Conservation (phyloP, 2,113 vertebrate species). For the Himantopus leucocephalus region DNA sequence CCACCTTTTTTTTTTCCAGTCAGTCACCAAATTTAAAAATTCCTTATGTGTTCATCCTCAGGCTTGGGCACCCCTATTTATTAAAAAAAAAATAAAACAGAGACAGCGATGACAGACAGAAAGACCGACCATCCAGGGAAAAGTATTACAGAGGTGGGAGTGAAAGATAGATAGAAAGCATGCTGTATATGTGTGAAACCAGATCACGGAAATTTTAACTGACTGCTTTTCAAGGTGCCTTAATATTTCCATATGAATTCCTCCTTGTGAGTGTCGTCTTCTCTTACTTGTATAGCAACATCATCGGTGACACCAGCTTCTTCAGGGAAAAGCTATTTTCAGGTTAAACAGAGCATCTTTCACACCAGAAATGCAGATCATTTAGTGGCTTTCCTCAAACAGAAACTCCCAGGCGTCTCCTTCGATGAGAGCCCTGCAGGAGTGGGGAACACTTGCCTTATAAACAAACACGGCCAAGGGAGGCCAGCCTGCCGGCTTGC, state of each 20-base stretch:
- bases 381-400: slow-evolving; percentile 28
- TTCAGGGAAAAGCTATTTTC: not conserved
- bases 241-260: rapidly evolving
- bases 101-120: not conserved
- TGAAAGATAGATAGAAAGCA: not conserved
- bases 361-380: not conserved
- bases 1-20: not conserved
- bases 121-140: not conserved
- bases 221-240: not conserved
- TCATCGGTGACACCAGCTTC: not conserved
- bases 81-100: not conserved
- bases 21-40: not conserved
- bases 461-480: slow-evolving; percentile 15
- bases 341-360: slow-evolving; percentile 23
- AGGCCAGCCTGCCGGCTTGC: not conserved
- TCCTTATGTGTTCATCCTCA: not conserved
- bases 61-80: not conserved
- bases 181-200: not conserved
- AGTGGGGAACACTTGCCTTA: not conserved
- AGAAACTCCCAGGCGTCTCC: not conserved
- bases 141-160: not conserved
- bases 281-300: not conserved
- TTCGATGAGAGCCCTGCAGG: not conserved
- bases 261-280: rapidly evolving
- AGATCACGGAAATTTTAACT: not conserved